phyloP scores from a whole-genome alignment of 35 echinoderm and acorn worm genomes.

The Ptychodera flava region DNA sequence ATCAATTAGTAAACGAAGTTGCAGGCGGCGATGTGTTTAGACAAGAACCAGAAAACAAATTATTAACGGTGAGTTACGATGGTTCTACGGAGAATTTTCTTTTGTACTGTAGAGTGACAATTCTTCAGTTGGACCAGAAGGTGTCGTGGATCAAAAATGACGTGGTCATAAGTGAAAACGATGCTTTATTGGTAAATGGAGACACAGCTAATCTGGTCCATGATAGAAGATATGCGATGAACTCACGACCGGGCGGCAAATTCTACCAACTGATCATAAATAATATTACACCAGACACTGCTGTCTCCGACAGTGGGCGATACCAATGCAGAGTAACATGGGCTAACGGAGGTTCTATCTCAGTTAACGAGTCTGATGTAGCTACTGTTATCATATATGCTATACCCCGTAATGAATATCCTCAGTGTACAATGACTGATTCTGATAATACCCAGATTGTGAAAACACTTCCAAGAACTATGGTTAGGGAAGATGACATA shows the following conservation, averaged over 20 bases:
- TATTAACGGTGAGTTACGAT: too few species aligned
- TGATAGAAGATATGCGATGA: too few species aligned
- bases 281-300: not conserved
- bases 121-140: too few species aligned
- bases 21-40: too few species aligned
- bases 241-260: not conserved
- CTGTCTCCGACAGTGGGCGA: not conserved
- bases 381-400: not conserved
- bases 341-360: not conserved
- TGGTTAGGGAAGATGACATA: not conserved
- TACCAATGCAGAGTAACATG: not conserved
- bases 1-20: too few species aligned
- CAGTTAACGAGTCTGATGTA: not conserved
- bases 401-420: not conserved
- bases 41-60: too few species aligned
- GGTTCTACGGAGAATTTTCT: too few species aligned
- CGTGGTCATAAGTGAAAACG: too few species aligned
- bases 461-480: not conserved
- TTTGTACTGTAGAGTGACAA: too few species aligned
- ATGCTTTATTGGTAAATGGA: too few species aligned
- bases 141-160: too few species aligned
- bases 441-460: not conserved
- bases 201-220: too few species aligned
- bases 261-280: not conserved
- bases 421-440: not conserved